Evolutionary conservation across 2,888 invertebrate species (phyloP).

Genomic region (Plebejus melissa): DNA sequence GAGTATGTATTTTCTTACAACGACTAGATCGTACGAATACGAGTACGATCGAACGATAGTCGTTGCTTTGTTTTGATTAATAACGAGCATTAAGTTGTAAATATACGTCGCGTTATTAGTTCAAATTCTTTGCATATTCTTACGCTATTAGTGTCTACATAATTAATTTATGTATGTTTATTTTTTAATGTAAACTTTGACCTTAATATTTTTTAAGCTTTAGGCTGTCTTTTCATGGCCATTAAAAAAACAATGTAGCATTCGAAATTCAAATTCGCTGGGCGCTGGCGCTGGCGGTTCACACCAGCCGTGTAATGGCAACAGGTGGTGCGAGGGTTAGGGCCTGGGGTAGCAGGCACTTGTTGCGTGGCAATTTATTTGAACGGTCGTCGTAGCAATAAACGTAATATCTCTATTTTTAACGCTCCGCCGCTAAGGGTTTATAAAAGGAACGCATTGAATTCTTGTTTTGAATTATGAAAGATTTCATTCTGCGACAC

Average conservation of each 20-base stretch:
- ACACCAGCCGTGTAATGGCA: slow-evolving; percentile 35
- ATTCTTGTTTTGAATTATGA: not conserved
- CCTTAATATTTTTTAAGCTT: not conserved
- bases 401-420: slow-evolving; percentile 30
- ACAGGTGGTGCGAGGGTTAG: slow-evolving; percentile 60
- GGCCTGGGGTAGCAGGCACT: slow-evolving; percentile 51
- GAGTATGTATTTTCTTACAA: not conserved
- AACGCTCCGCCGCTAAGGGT: slow-evolving; percentile 9
- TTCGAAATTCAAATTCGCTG: slow-evolving; percentile 21
- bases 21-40: no score
- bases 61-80: not conserved
- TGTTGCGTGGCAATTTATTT: slow-evolving; percentile 50
- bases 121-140: not conserved
- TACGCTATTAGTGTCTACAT: slow-evolving; percentile 4
- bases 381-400: slow-evolving; percentile 36
- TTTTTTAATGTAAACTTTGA: not conserved
- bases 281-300: not conserved
- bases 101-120: not conserved
- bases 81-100: not conserved
- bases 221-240: not conserved
- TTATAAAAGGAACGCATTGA: not conserved
- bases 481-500: not conserved
- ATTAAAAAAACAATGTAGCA: not conserved
- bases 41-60: no score
- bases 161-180: slow-evolving; percentile 15